A percentile compares a stretch with the other conserved stretches of the same genome.
These are phyloP conservation scores for Synodontis membranacea DNA, from an alignment of 2,113 vertebrate genomes.

Conservation along the genomic window DNA sequence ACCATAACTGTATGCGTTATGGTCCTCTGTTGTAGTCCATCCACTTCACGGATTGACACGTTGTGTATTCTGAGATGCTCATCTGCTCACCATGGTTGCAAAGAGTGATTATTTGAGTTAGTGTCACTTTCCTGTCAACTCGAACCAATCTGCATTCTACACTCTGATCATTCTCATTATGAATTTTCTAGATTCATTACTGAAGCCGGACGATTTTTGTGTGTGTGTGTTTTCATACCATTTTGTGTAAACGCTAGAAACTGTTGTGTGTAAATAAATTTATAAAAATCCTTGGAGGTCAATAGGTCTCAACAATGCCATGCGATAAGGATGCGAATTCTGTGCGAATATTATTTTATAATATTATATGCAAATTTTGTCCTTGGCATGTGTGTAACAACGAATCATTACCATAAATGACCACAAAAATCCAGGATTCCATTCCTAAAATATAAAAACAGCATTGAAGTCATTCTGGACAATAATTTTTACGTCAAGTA, in stretches of 20 bases:
- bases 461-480: background rate
- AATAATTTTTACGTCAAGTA: background rate
- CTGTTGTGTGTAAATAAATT: too few species aligned
- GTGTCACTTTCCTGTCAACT: background rate
- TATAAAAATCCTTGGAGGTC: too few species aligned
- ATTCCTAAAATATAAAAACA: background rate
- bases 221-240: background rate
- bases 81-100: background rate
- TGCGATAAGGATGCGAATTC: too few species aligned
- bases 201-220: background rate
- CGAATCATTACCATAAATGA: too few species aligned
- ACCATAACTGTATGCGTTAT: too few species aligned
- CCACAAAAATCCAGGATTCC: background rate
- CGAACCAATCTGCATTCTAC: background rate
- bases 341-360: too few species aligned
- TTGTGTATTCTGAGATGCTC: background rate
- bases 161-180: background rate
- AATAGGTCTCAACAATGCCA: too few species aligned
- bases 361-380: background rate
- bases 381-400: background rate
- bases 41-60: background rate
- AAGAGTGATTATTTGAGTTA: background rate
- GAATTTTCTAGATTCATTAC: background rate
- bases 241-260: too few species aligned
- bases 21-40: background rate